phyloP scores from a whole-genome alignment of 2,113 vertebrate species.

The Macaca mulatta region DNA sequence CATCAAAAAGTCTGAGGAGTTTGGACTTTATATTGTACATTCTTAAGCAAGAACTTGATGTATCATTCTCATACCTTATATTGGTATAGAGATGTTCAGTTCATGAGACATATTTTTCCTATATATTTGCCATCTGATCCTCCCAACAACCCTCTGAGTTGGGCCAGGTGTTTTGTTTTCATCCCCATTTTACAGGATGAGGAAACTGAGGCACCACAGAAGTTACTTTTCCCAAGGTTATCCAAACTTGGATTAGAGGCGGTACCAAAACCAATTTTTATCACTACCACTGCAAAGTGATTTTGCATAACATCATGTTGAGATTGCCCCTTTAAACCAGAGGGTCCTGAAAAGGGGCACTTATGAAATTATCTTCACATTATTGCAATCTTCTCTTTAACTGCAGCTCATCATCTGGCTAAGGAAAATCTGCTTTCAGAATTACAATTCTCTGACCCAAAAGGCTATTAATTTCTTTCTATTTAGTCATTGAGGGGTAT shows the following conservation, averaged over 20 bases:
- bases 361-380: conserved; percentile 63
- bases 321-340: conserved; percentile 46
- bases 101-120: conserved; percentile 13
- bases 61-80: background rate
- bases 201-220: conserved; percentile 9
- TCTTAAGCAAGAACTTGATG: background rate
- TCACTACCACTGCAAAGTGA: conserved; percentile 23
- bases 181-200: background rate
- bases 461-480: conserved; percentile 52
- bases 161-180: background rate
- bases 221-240: background rate
- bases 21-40: conserved; percentile 3
- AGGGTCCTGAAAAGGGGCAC: background rate
- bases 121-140: background rate
- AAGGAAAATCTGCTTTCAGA: conserved; percentile 55
- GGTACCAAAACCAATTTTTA: background rate
- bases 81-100: background rate
- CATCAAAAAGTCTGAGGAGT: background rate
- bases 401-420: conserved; percentile 33
- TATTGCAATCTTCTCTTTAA: conserved; percentile 42
- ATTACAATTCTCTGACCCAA: conserved; percentile 51
- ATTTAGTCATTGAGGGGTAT: conserved; percentile 29
- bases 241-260: conserved; percentile 8
- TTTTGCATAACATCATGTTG: conserved; percentile 48
- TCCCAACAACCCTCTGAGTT: background rate